Evolutionary conservation across 2,888 invertebrate genomes (phyloP), one percentile per base, ranked within the genome.

Genomic region (Lottia gigantea): DNA sequence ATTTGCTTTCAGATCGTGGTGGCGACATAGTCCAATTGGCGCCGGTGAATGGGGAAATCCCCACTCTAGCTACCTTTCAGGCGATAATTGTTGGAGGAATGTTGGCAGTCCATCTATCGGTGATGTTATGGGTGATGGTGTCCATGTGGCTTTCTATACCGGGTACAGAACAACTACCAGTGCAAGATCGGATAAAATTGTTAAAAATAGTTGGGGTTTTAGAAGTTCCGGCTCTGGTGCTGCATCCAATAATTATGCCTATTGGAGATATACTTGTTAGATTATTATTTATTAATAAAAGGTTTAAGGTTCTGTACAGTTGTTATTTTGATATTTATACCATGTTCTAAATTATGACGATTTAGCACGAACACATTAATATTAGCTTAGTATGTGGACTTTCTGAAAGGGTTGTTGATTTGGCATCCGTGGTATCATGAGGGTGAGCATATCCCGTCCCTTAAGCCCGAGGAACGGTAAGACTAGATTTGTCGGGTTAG

Each of bases 41-140:
- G 74, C 74, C n/a, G 62, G 62, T 8, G 74, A 74, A 66, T 74
- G 74, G 74, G 70, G 62, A 8, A 74, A 74, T 40, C 49, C 69
- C 0, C 6, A 19, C 0, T 74, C 74, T n/a, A n/a, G 62, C 16
- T 74, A 69, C 26, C 47, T 74, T 16, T 49, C 26, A 12, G 16
- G 46, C 0, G 46, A 46, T 16, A 12, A 23, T 0, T 70, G 67
- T 46, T 74, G 74, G 74, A 40, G 15, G 0, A 15, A 15, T 14
- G 67, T 67, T 16, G 55, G 15, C 23, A 19, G 31, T 19, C 4
- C 46, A n/a, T 16, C 3, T 16, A 62, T 8, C 3, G 74, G 74
- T 47, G 74, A 74, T 67, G 71, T 71, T 16, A 70, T 71, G 19
- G 68, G 64, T 6, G 67, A 65, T 12, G 70, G 70, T 26, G 67